Conservation (phyloP, 64 coral and sea anemone genomes). For the Stylophora pistillata region DNA sequence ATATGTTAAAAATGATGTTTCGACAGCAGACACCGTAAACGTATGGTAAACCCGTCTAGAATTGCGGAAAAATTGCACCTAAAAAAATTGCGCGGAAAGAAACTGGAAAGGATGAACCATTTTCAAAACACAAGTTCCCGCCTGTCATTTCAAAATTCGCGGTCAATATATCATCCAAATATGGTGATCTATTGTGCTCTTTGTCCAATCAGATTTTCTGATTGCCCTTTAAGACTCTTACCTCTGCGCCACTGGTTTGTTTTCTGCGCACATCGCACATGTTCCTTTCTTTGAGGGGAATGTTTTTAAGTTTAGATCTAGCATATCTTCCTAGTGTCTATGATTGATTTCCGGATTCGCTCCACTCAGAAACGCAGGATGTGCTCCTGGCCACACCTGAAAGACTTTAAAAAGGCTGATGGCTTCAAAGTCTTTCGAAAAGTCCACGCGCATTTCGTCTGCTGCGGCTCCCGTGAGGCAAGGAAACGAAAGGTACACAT, state of each 20-base stretch:
- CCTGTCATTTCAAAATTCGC: conserved; percentile 64
- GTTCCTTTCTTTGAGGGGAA: conserved; percentile 54
- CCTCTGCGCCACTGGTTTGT: conserved; percentile 39
- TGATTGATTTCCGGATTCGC: conserved; percentile 41
- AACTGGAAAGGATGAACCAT: neutral
- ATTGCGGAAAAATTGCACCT: neutral
- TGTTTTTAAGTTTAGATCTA: conserved; percentile 38
- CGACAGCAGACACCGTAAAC: too few relatives aligned
- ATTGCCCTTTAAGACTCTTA: conserved; percentile 22
- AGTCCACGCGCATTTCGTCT: conserved; percentile 82
- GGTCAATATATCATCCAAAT: conserved; percentile 71
- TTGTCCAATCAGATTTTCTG: conserved; percentile 61
- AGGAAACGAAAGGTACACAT: conserved; percentile 90
- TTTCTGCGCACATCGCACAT: conserved; percentile 71
- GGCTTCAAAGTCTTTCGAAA: conserved; percentile 88
- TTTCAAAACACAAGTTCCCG: neutral
- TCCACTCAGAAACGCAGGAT: conserved; percentile 43
- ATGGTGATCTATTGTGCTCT: conserved; percentile 56
- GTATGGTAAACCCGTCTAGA: too few relatives aligned
- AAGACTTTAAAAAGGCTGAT: conserved; percentile 85
- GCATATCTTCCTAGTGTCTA: conserved; percentile 21
- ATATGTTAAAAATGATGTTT: too few relatives aligned
- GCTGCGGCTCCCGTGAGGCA: conserved; percentile 85
- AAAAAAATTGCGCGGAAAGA: neutral
- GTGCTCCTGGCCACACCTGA: conserved; percentile 68